phyloP scores from a whole-genome alignment of 2,888 invertebrate genomes.

The Venusia cambrica region DNA sequence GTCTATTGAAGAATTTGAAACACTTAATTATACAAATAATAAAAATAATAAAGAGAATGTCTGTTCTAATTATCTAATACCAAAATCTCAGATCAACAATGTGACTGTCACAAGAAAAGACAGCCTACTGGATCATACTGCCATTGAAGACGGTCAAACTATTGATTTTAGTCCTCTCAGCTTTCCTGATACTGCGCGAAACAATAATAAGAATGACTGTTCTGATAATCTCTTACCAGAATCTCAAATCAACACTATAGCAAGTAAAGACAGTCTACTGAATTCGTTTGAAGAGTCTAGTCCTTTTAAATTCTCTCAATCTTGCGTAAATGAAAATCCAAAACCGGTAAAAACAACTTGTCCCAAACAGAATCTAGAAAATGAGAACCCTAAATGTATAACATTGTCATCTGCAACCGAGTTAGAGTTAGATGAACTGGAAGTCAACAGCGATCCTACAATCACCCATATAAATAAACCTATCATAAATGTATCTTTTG shows the following conservation, averaged over 20 bases:
- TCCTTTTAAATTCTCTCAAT: constrained; percentile 8
- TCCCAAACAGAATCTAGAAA: constrained; percentile 1
- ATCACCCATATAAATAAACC: constrained; percentile 29
- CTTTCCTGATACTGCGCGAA: too few species aligned
- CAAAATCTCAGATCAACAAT: too few species aligned
- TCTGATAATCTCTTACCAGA: constrained; percentile 29
- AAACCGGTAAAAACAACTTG: neutral
- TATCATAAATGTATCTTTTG: constrained; percentile 48
- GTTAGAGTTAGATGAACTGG: constrained; percentile 32
- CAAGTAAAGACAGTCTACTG: constrained; percentile 16
- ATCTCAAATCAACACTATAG: constrained; percentile 21
- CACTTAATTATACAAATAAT: too few species aligned
- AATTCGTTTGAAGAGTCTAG: constrained; percentile 17
- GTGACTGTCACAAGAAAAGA: too few species aligned
- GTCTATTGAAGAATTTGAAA: too few species aligned
- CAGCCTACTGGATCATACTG: too few species aligned
- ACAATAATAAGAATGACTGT: constrained; percentile 40
- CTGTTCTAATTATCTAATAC: too few species aligned
- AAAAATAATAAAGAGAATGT: too few species aligned
- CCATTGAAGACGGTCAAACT: too few species aligned
- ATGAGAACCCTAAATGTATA: constrained; percentile 21
- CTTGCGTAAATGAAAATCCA: constrained; percentile 4
- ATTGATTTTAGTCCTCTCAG: too few species aligned
- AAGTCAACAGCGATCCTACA: constrained; percentile 36
- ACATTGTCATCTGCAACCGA: constrained; percentile 42